phyloP scores from a whole-genome alignment of 2,113 vertebrate genomes.

The Nanorana parkeri region DNA sequence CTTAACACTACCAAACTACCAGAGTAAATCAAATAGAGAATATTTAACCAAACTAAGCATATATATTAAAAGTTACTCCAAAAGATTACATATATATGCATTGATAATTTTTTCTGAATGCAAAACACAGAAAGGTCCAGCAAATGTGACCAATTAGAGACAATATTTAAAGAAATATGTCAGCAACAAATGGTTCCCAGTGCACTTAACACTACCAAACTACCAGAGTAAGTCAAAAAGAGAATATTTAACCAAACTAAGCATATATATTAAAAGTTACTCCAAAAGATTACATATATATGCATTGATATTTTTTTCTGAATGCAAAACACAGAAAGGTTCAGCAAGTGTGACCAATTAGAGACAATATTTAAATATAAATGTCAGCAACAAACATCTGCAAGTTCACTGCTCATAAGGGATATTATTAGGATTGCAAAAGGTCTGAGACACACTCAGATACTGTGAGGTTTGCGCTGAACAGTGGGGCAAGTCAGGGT shows the following conservation, averaged over 20 bases:
- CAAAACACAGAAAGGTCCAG: neutral
- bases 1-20: conserved; percentile 34
- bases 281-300: neutral
- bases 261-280: conserved; percentile 1
- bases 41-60: conserved; percentile 2
- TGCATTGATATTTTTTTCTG: neutral
- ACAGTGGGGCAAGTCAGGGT: no score
- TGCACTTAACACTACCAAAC: conserved; percentile 46
- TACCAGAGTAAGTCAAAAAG: conserved; percentile 9
- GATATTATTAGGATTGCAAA: no score
- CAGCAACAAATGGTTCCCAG: conserved; percentile 17
- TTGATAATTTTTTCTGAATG: neutral
- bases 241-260: conserved; percentile 8
- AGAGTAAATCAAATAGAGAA: conserved; percentile 20
- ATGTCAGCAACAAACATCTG: no score
- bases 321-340: neutral
- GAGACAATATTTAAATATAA: neutral
- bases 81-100: neutral
- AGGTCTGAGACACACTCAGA: no score
- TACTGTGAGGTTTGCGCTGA: no score
- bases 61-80: conserved; percentile 4
- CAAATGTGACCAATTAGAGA: conserved; percentile 6
- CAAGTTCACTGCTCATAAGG: no score
- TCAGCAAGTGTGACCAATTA: conserved; percentile 6
- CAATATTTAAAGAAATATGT: neutral